phyloP scores from a whole-genome alignment of 2,797 vertebrate genomes.

The Catamblyrhynchus diadema region DNA sequence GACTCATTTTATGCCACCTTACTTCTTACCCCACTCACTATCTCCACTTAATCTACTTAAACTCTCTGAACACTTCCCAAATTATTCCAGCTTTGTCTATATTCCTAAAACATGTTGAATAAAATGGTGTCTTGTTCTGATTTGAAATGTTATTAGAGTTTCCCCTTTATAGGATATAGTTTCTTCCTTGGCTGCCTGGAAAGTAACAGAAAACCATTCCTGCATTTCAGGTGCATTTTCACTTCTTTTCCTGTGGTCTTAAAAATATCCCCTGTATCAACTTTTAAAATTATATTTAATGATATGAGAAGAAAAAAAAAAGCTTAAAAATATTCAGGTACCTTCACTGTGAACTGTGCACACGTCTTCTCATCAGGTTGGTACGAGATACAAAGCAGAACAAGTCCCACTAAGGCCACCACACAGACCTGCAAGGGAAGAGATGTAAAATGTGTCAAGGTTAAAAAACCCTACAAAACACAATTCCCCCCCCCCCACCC shows the following conservation, averaged over 20 bases:
- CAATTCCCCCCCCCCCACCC: fast-evolving
- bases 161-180: not conserved
- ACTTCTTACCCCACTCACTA: not conserved
- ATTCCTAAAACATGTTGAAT: not conserved
- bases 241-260: not conserved
- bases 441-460: not conserved
- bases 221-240: constrained; percentile 26
- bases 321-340: constrained; percentile 51
- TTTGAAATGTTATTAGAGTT: not conserved
- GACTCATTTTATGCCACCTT: not conserved
- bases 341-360: constrained; percentile 89
- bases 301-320: not conserved
- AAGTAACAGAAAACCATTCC: not conserved
- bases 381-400: constrained; percentile 89
- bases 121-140: not conserved
- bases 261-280: not conserved
- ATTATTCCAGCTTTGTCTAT: not conserved
- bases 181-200: not conserved
- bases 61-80: not conserved
- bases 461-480: not conserved
- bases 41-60: not conserved
- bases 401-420: constrained; percentile 86
- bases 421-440: constrained; percentile 82
- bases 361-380: constrained; percentile 87
- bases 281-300: not conserved